Evolutionary conservation across 2,797 vertebrate genomes (phyloP).

Genomic region (Apodemus agrarius): DNA sequence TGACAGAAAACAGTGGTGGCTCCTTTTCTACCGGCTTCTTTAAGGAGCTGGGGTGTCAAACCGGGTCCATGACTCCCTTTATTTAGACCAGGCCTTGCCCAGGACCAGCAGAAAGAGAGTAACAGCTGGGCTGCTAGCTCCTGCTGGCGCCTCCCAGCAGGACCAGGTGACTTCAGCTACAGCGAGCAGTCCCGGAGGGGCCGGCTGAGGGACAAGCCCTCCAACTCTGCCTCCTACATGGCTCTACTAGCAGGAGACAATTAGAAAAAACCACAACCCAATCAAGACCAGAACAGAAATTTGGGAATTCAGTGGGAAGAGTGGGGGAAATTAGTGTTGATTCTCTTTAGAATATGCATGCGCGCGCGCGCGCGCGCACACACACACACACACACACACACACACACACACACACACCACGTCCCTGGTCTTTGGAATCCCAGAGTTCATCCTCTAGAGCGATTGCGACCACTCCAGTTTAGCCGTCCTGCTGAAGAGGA

Average conservation of each 20-base stretch:
- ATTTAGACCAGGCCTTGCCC: neutral
- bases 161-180: neutral
- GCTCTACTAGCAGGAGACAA: neutral
- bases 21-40: conserved; percentile 8
- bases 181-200: neutral
- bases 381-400: neutral
- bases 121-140: neutral
- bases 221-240: neutral
- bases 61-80: neutral
- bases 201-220: neutral
- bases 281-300: neutral
- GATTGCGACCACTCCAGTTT: neutral
- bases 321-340: neutral
- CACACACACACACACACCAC: neutral
- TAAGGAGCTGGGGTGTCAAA: neutral
- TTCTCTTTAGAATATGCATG: neutral
- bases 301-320: neutral
- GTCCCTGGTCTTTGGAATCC: neutral
- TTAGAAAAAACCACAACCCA: neutral
- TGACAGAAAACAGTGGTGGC: conserved; percentile 16
- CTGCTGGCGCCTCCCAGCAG: neutral
- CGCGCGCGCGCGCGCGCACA: too few species aligned
- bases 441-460: neutral
- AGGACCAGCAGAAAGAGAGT: neutral
- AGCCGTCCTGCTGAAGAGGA: neutral